phyloP scores from a whole-genome alignment of 2,797 vertebrate genomes.

The Limnodromus scolopaceus region DNA sequence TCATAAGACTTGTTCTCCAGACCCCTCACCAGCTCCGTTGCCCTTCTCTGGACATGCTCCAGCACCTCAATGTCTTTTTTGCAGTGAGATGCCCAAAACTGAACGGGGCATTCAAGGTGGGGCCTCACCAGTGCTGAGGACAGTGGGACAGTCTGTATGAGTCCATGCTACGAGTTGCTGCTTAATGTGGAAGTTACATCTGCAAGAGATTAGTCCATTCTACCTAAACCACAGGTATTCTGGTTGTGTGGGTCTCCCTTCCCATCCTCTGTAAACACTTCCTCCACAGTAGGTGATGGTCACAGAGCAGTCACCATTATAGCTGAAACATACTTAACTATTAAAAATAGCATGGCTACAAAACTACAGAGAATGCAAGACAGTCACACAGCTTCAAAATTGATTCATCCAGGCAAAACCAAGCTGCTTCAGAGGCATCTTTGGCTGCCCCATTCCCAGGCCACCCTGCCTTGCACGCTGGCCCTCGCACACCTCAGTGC shows the following conservation, averaged over 20 bases:
- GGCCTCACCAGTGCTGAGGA: neutral
- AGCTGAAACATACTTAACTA: neutral
- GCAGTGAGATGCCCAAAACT: neutral
- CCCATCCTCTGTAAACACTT: neutral
- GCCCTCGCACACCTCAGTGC: no score
- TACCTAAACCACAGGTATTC: neutral
- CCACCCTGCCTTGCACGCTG: accelerated
- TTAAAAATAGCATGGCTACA: neutral
- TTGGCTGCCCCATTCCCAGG: neutral
- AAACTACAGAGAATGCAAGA: neutral
- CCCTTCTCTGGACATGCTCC: neutral
- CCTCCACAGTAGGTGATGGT: neutral
- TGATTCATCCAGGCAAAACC: neutral
- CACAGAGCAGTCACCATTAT: neutral
- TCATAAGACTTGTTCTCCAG: neutral
- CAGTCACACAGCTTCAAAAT: neutral
- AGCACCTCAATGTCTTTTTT: neutral
- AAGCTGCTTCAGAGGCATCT: neutral
- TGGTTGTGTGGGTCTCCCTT: neutral
- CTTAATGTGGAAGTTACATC: neutral
- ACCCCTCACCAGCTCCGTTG: neutral
- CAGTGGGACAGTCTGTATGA: neutral
- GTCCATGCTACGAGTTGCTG: neutral
- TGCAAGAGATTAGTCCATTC: neutral
- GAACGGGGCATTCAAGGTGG: neutral